phyloP scores from a whole-genome alignment of 23 tunicate genomes.

The Corella eumyota region DNA sequence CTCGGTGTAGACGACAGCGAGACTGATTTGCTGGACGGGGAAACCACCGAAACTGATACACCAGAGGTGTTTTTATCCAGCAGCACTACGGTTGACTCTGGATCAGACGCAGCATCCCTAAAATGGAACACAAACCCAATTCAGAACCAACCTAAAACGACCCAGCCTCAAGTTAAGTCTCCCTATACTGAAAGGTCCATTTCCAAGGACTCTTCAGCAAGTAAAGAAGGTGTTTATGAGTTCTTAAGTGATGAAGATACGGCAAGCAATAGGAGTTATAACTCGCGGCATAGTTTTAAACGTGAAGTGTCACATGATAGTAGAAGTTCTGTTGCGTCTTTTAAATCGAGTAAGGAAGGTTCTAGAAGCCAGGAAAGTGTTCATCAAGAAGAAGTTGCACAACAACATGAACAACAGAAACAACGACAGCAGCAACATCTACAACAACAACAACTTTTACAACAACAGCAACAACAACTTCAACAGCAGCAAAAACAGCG shows the following conservation, averaged over 20 bases:
- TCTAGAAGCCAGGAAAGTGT: no score
- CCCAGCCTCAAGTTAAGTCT: no score
- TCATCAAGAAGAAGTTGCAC: no score
- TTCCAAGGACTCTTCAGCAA: not conserved
- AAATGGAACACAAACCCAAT: slow-evolving; percentile 31
- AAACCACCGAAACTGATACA: slow-evolving; percentile 26
- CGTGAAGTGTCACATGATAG: slow-evolving; percentile 16
- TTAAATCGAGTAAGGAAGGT: not conserved
- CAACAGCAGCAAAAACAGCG: no score
- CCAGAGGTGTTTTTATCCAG: slow-evolving; percentile 2
- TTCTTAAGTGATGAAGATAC: slow-evolving; percentile 14
- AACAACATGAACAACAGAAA: no score
- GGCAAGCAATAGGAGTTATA: not conserved
- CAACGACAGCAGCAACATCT: no score
- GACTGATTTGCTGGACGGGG: slow-evolving; percentile 2
- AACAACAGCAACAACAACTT: no score
- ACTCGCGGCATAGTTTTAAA: not conserved
- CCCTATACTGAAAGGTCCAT: no score
- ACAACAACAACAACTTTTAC: no score
- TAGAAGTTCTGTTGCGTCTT: slow-evolving; percentile 9
- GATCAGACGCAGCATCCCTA: slow-evolving; percentile 21
- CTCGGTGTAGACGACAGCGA: not conserved
- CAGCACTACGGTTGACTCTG: slow-evolving; percentile 19
- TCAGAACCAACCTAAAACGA: no score
- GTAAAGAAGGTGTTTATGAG: slow-evolving; percentile 13